These are phyloP conservation scores for Caenorhabditis drosophilae DNA, from an alignment of 2,888 invertebrate genomes.

Conservation along the genomic window DNA sequence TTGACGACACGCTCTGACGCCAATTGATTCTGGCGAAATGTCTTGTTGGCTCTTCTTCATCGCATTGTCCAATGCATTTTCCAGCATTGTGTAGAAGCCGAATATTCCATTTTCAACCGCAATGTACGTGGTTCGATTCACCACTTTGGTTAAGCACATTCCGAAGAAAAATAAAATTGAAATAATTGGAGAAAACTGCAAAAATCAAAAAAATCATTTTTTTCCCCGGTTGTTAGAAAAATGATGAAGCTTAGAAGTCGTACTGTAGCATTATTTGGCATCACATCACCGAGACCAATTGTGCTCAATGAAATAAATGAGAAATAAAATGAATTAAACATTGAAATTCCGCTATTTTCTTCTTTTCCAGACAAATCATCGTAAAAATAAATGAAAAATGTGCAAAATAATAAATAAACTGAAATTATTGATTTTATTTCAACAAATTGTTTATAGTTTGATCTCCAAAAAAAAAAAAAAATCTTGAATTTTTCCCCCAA, in stretches of 20 bases:
- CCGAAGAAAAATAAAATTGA: slow-evolving; percentile 55
- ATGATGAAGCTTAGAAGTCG: too few relatives aligned
- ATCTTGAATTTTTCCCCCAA: too few relatives aligned
- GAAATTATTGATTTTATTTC: too few relatives aligned
- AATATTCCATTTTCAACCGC: slow-evolving; percentile 54
- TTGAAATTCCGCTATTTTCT: slow-evolving; percentile 26
- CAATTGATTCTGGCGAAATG: slow-evolving; percentile 13
- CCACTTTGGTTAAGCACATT: slow-evolving; percentile 52
- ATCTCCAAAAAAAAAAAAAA: too few relatives aligned
- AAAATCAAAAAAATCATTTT: not conserved
- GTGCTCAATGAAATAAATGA: slow-evolving; percentile 53
- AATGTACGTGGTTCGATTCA: slow-evolving; percentile 52
- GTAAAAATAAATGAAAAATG: slow-evolving; percentile 39
- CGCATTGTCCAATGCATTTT: slow-evolving; percentile 25
- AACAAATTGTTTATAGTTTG: too few relatives aligned
- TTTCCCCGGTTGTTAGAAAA: not conserved
- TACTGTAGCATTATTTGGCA: slow-evolving; percentile 57
- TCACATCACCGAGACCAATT: slow-evolving; percentile 57
- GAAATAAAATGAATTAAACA: slow-evolving; percentile 50
- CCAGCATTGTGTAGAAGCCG: slow-evolving; percentile 36
- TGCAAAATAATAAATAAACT: slow-evolving; percentile 29
- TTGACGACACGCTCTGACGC: too few relatives aligned
- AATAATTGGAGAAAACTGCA: slow-evolving; percentile 43
- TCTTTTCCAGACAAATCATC: slow-evolving; percentile 38
- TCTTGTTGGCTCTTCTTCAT: slow-evolving; percentile 5